Evolutionary conservation across 2,113 vertebrate genomes (phyloP).

Genomic region (Oriolus oriolus): DNA sequence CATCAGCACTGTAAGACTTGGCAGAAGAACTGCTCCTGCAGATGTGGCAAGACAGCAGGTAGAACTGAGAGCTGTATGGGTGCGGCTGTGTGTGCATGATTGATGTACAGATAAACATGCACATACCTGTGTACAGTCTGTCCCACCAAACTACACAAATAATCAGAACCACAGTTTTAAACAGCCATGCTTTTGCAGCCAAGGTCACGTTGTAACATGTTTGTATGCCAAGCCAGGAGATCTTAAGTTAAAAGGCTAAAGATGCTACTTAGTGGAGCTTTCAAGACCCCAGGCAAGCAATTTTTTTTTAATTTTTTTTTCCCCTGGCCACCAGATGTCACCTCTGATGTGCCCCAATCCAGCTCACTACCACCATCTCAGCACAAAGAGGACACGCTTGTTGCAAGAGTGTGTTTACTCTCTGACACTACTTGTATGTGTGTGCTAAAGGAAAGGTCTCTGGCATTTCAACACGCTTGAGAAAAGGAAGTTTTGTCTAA

Average conservation of each 20-base stretch:
- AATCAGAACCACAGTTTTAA: not conserved
- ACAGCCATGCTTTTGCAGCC: not conserved
- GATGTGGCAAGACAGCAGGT: not conserved
- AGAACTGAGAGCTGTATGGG: not conserved
- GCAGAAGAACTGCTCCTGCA: not conserved
- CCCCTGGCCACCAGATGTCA: not conserved
- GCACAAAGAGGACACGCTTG: not conserved
- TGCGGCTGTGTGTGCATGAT: fast-evolving
- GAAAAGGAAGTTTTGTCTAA: not conserved
- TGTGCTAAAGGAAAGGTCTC: not conserved
- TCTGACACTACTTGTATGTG: not conserved
- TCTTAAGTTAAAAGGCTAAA: not conserved
- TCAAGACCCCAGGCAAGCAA: not conserved
- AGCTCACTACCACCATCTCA: not conserved
- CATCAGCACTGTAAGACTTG: not conserved
- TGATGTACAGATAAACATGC: not conserved
- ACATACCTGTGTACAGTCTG: not conserved
- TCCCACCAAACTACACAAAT: not conserved
- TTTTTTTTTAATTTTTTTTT: not conserved
- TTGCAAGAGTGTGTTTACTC: not conserved
- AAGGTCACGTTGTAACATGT: not conserved
- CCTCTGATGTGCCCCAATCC: not conserved
- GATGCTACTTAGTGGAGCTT: not conserved
- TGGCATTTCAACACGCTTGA: not conserved
- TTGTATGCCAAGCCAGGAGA: not conserved